Conservation (phyloP, 2,888 invertebrate genomes). For the Pammene fasciana region DNA sequence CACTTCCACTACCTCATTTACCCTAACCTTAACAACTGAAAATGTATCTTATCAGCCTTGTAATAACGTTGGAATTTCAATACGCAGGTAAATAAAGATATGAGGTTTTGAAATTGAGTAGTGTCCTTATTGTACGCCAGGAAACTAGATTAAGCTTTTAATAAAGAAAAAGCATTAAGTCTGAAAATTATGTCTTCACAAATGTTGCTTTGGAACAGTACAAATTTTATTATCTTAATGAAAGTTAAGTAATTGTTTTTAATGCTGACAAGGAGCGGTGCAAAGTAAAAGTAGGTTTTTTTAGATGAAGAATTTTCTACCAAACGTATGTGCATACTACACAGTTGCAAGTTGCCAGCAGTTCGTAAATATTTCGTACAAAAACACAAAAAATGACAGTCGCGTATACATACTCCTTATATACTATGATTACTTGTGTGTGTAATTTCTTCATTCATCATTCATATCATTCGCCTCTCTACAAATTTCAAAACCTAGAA, state of each 20-base stretch:
- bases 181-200: slow-evolving; percentile 5
- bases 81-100: not conserved
- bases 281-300: not conserved
- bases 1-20: slow-evolving; percentile 12
- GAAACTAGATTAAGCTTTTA: slow-evolving; percentile 29
- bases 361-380: too few relatives aligned
- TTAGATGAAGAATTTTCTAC: too few relatives aligned
- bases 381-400: too few relatives aligned
- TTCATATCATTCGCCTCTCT: too few relatives aligned
- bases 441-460: too few relatives aligned
- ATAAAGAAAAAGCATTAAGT: slow-evolving; percentile 22
- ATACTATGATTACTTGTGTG: too few relatives aligned
- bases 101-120: not conserved
- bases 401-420: too few relatives aligned
- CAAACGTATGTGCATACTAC: too few relatives aligned
- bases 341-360: too few relatives aligned
- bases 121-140: slow-evolving; percentile 12
- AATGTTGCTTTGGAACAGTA: slow-evolving; percentile 3
- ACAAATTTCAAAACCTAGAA: too few relatives aligned
- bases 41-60: not conserved
- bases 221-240: not conserved
- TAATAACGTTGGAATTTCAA: not conserved
- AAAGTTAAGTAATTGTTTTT: slow-evolving; percentile 9
- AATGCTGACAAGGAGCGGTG: too few relatives aligned
- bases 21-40: not conserved